Conservation (phyloP, 2,113 vertebrate genomes). For the Gobiocypris rarus region DNA sequence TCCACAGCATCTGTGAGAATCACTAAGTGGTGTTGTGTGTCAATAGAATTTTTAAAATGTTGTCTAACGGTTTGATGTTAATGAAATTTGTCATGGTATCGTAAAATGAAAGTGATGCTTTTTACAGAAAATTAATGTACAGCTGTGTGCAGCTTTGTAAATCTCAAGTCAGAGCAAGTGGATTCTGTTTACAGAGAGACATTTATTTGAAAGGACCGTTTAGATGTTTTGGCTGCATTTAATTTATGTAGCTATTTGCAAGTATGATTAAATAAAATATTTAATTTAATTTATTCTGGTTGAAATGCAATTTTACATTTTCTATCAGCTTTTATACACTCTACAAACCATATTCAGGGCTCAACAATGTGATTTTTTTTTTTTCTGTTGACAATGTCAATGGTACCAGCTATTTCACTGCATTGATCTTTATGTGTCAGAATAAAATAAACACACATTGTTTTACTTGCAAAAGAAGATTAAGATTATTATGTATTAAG, state of each 20-base stretch:
- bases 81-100: constrained; percentile 51
- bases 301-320: not conserved
- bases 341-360: not conserved
- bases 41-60: constrained; percentile 53
- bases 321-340: not conserved
- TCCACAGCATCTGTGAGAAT: constrained; percentile 51
- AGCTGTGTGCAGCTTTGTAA: not conserved
- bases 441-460: not conserved
- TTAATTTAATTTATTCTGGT: not conserved
- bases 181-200: not conserved
- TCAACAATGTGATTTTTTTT: not conserved
- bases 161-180: not conserved
- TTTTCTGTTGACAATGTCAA: not conserved
- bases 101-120: constrained; percentile 35
- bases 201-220: not conserved
- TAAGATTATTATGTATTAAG: too few species aligned
- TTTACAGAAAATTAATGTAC: constrained; percentile 8
- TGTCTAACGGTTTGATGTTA: constrained; percentile 57
- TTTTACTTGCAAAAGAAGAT: not conserved
- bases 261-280: not conserved
- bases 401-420: not conserved
- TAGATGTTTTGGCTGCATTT: not conserved
- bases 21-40: constrained; percentile 52
- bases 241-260: not conserved
- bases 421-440: not conserved